Evolutionary conservation across 2,113 vertebrate genomes (phyloP).

Genomic region (Anarrhichthys ocellatus): DNA sequence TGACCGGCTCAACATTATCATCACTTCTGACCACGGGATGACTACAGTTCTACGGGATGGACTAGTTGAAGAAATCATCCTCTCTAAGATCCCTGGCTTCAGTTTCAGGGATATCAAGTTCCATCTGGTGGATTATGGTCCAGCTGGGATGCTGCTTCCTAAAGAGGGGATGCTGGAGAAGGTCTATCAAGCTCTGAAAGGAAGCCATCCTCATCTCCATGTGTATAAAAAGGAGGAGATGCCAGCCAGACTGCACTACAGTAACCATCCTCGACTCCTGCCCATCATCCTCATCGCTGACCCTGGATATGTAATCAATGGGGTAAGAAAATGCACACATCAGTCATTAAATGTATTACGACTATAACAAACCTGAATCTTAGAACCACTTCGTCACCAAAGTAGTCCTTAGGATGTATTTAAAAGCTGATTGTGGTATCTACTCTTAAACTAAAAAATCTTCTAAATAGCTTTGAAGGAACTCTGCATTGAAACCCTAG

Average conservation of each 20-base stretch:
- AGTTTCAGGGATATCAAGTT: constrained; percentile 87
- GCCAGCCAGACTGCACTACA: constrained; percentile 84
- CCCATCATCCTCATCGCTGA: constrained; percentile 86
- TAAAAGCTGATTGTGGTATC: not conserved
- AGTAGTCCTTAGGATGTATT: not conserved
- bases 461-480: not conserved
- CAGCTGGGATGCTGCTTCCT: constrained; percentile 86
- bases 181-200: constrained; percentile 85
- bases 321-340: constrained; percentile 80
- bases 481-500: not conserved
- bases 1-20: constrained; percentile 84
- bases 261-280: constrained; percentile 83
- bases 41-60: constrained; percentile 67
- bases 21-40: constrained; percentile 93
- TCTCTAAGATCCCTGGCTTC: constrained; percentile 81
- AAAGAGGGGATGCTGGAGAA: constrained; percentile 88
- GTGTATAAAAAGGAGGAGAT: constrained; percentile 90
- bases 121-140: constrained; percentile 90
- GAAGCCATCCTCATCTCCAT: constrained; percentile 85
- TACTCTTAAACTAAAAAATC: too few species aligned
- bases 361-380: not conserved
- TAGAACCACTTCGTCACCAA: not conserved
- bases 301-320: constrained; percentile 88
- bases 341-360: not conserved
- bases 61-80: constrained; percentile 76